These are phyloP conservation scores for Drusus annulatus DNA, from an alignment of 1,140 invertebrate genomes.

Conservation along the genomic window DNA sequence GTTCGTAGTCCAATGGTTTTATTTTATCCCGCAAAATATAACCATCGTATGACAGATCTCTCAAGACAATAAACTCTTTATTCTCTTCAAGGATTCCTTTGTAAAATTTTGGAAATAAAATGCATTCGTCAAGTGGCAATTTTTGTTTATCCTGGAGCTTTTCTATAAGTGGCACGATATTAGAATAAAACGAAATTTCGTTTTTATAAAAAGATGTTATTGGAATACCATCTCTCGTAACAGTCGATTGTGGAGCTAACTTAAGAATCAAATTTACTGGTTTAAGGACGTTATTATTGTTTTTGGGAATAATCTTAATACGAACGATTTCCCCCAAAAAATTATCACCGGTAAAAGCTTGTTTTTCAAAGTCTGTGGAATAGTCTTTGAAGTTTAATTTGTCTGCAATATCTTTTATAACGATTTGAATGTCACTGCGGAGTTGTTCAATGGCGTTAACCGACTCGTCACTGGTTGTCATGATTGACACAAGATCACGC, in stretches of 20 bases:
- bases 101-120: conserved; percentile 29
- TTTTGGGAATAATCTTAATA: background rate
- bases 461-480: too few species aligned
- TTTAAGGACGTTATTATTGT: background rate
- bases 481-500: too few species aligned
- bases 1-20: conserved; percentile 68
- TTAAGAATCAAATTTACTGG: conserved; percentile 6
- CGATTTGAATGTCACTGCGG: too few species aligned
- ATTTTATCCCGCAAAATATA: conserved; percentile 71
- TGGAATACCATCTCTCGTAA: background rate
- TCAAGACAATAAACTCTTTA: conserved; percentile 67
- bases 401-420: too few species aligned
- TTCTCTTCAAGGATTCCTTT: conserved; percentile 61
- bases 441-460: too few species aligned
- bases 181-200: conserved; percentile 1
- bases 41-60: conserved; percentile 69
- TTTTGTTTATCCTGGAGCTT: too few species aligned
- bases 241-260: background rate
- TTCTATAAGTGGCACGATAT: background rate
- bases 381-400: too few species aligned
- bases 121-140: background rate
- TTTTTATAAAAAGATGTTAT: background rate
- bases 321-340: conserved; percentile 9
- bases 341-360: conserved; percentile 22
- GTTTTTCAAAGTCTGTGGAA: background rate